Conservation (phyloP, 2,797 vertebrate species). For the Pangasius sanitwongsei region DNA sequence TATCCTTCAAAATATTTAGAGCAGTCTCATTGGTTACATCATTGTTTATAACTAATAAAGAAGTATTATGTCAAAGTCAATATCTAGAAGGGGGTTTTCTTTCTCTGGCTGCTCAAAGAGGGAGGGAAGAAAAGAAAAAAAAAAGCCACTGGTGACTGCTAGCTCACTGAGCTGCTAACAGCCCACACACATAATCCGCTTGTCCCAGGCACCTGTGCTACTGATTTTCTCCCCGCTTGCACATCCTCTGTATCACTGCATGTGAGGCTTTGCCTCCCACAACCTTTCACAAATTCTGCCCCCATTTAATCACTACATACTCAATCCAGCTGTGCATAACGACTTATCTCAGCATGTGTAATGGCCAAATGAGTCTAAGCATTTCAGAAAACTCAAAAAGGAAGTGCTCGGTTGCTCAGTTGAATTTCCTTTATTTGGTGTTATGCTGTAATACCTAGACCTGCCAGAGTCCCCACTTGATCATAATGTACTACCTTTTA, state of each 20-base stretch:
- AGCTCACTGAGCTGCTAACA: background rate
- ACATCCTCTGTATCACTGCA: conserved; percentile 15
- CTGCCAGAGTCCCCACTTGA: background rate
- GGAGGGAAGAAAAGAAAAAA: background rate
- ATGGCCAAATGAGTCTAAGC: background rate
- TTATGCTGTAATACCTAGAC: background rate
- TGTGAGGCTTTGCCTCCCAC: background rate
- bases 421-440: background rate
- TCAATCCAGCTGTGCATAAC: background rate
- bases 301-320: background rate
- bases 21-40: background rate
- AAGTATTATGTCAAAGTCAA: background rate
- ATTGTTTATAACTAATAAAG: background rate
- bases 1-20: background rate
- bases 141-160: background rate
- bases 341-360: background rate
- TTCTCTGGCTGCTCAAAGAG: background rate
- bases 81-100: background rate
- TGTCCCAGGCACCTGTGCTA: background rate
- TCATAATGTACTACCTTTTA: background rate
- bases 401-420: background rate
- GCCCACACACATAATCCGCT: background rate
- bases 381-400: background rate
- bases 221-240: background rate
- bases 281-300: background rate